These are phyloP conservation scores for Hylyphantes graminicola DNA, from an alignment of 1,140 invertebrate genomes.

Conservation along the genomic window DNA sequence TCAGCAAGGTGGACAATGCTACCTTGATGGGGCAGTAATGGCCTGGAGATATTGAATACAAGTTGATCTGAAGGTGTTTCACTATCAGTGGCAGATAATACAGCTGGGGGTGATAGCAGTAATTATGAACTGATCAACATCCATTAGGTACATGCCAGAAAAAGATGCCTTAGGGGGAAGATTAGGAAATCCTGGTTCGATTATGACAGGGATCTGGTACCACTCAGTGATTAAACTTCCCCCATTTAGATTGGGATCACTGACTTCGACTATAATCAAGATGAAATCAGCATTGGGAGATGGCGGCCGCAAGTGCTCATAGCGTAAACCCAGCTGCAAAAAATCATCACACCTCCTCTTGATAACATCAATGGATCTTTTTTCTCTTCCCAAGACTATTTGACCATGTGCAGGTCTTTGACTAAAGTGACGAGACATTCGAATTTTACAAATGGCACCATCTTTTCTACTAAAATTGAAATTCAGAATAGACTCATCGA, in stretches of 20 bases:
- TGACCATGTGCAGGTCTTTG: constrained; percentile 52
- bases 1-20: constrained; percentile 59
- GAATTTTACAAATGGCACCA: constrained; percentile 54
- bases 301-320: constrained; percentile 60
- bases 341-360: constrained; percentile 58
- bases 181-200: constrained; percentile 60
- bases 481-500: constrained; percentile 37
- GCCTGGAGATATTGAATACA: constrained; percentile 57
- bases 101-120: constrained; percentile 54
- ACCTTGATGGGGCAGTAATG: constrained; percentile 41
- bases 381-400: constrained; percentile 45
- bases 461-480: constrained; percentile 51
- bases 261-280: constrained; percentile 54
- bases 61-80: constrained; percentile 58
- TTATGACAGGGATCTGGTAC: constrained; percentile 50
- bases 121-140: constrained; percentile 58
- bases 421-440: constrained; percentile 41
- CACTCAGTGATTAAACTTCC: constrained; percentile 52
- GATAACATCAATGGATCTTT: constrained; percentile 47
- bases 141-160: constrained; percentile 59
- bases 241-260: constrained; percentile 50
- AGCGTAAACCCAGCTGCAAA: constrained; percentile 52
- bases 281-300: constrained; percentile 59
- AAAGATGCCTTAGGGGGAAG: constrained; percentile 60
- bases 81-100: constrained; percentile 58